phyloP scores from a whole-genome alignment of 1,140 invertebrate species.

The Acyrthosiphon pisum region DNA sequence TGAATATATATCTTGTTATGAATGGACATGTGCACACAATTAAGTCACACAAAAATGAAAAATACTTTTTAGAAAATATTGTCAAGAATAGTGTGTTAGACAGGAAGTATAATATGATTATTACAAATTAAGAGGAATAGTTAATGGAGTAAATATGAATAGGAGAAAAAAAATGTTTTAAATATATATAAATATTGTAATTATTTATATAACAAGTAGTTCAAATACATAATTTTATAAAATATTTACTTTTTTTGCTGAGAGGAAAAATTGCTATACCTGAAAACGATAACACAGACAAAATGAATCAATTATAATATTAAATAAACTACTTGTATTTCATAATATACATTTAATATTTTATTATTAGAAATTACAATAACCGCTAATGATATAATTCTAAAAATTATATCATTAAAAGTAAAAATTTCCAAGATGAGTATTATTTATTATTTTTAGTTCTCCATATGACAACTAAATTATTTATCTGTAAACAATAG shows the following conservation, averaged over 20 bases:
- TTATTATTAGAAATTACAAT: background rate
- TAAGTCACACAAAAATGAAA: no score
- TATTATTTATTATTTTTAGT: no score
- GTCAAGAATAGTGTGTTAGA: no score
- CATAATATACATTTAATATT: background rate
- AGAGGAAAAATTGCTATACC: slow-evolving; percentile 4
- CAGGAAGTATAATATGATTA: no score
- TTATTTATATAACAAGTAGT: background rate
- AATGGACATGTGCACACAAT: no score
- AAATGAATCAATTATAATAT: background rate
- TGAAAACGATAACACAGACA: background rate
- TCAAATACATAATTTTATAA: background rate
- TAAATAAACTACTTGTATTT: background rate
- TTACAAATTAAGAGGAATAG: background rate
- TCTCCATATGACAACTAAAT: background rate
- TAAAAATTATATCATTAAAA: background rate
- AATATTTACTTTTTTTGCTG: background rate
- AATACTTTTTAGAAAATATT: no score
- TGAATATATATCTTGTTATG: no score
- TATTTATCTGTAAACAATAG: no score
- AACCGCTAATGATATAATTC: background rate
- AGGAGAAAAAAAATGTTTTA: background rate
- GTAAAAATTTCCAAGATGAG: no score
- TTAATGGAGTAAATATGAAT: background rate
- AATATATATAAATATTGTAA: background rate